A percentile compares a stretch with the other conserved stretches of the same genome.
phyloP scores from a whole-genome alignment of 2,113 vertebrate genomes.

The Mionectes macconnelli region DNA sequence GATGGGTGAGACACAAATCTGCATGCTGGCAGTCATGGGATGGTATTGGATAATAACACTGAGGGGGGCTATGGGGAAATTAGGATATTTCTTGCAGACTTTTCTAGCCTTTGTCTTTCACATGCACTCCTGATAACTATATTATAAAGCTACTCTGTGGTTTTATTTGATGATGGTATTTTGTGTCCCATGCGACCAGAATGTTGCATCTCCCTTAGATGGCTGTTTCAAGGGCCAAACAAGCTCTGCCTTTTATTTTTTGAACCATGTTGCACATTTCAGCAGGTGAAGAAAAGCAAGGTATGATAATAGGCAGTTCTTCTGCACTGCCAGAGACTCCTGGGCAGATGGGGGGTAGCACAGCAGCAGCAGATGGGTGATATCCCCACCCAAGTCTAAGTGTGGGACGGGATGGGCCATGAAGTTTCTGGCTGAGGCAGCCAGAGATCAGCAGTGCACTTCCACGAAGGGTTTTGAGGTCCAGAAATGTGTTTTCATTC shows the following conservation, averaged over 20 bases:
- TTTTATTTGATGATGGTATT: background rate
- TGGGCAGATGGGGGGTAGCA: background rate
- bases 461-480: background rate
- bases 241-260: background rate
- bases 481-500: constrained; percentile 32
- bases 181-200: background rate
- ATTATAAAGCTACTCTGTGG: background rate
- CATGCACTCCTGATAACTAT: background rate
- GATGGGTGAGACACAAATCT: background rate
- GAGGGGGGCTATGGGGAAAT: background rate
- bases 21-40: accelerated
- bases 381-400: background rate
- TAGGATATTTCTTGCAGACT: background rate
- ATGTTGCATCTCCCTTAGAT: background rate
- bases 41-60: background rate
- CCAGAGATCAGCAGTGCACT: background rate
- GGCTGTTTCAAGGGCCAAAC: background rate
- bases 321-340: background rate
- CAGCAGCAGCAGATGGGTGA: background rate
- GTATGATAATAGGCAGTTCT: background rate
- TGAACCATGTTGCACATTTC: background rate
- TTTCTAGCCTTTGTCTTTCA: background rate
- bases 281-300: background rate
- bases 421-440: background rate
- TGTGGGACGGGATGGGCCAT: accelerated